Conservation (phyloP, 2,113 vertebrate genomes). For the Sialia sialis region DNA sequence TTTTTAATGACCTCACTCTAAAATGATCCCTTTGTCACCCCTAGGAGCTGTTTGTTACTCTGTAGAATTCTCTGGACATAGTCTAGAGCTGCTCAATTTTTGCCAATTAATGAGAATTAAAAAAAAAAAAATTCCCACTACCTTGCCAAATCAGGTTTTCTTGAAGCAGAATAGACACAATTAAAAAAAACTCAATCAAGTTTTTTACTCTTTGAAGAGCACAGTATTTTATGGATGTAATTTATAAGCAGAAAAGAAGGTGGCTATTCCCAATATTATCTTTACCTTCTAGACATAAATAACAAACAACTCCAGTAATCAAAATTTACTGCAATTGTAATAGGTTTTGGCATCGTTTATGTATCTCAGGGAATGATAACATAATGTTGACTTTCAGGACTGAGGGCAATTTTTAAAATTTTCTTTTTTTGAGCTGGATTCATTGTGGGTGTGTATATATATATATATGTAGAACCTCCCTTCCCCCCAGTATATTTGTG, state of each 20-base stretch:
- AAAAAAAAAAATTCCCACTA: not conserved
- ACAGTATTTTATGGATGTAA: conserved; percentile 55
- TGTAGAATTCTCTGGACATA: not conserved
- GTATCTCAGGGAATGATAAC: conserved; percentile 47
- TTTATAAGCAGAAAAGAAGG: conserved; percentile 56
- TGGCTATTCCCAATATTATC: conserved; percentile 64
- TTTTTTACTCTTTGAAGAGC: conserved; percentile 37
- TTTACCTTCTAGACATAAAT: conserved; percentile 71
- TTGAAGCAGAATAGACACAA: not conserved
- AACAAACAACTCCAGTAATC: conserved; percentile 68
- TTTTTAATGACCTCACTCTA: not conserved
- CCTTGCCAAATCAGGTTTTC: not conserved
- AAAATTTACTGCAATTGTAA: conserved; percentile 72
- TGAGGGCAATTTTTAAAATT: not conserved
- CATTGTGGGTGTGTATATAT: not conserved
- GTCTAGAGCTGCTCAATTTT: not conserved
- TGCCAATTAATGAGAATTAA: not conserved
- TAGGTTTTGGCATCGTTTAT: conserved; percentile 71
- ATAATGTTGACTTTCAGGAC: conserved; percentile 52
- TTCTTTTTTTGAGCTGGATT: not conserved
- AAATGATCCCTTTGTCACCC: not conserved
- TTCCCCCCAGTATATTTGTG: not conserved
- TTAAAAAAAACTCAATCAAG: conserved; percentile 21
- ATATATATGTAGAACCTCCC: not conserved
- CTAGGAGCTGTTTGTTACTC: not conserved